These are phyloP conservation scores for Micromussa lordhowensis DNA, from an alignment of 92 coral and sea anemone genomes.

Conservation along the genomic window DNA sequence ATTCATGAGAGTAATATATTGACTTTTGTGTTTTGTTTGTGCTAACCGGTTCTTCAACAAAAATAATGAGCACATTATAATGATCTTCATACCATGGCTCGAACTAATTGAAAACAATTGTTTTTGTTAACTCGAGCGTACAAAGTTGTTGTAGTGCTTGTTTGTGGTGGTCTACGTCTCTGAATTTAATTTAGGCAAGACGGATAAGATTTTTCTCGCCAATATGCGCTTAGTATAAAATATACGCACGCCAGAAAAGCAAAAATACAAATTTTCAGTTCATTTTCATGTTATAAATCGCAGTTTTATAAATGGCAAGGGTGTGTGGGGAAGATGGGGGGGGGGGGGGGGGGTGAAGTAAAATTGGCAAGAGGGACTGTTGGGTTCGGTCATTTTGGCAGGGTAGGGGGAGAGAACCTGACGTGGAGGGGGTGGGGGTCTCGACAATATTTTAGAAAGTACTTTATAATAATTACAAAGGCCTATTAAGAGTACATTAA, in stretches of 20 bases:
- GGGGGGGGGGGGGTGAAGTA: not conserved
- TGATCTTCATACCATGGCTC: constrained; percentile 34
- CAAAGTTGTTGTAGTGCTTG: not conserved
- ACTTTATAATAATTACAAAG: too few species aligned
- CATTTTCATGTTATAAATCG: not conserved
- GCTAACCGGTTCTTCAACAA: constrained; percentile 17
- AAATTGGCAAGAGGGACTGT: too few species aligned
- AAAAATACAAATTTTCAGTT: not conserved
- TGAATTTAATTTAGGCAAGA: not conserved
- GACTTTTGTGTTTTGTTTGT: constrained; percentile 27
- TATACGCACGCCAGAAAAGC: not conserved
- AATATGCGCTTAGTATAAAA: not conserved
- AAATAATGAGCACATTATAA: constrained; percentile 1
- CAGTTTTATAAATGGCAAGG: not conserved
- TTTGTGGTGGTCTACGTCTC: not conserved
- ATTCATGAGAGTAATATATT: constrained; percentile 33
- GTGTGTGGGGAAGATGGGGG: not conserved
- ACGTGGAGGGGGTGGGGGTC: too few species aligned
- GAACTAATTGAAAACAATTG: constrained; percentile 38
- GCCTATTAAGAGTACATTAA: too few species aligned
- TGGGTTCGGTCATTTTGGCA: too few species aligned
- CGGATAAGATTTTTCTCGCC: not conserved
- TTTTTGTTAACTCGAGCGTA: constrained; percentile 20
- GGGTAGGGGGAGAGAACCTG: too few species aligned
- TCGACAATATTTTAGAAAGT: too few species aligned